Conservation (phyloP, 1,140 invertebrate species). For the Drosophila pallidifrons region DNA sequence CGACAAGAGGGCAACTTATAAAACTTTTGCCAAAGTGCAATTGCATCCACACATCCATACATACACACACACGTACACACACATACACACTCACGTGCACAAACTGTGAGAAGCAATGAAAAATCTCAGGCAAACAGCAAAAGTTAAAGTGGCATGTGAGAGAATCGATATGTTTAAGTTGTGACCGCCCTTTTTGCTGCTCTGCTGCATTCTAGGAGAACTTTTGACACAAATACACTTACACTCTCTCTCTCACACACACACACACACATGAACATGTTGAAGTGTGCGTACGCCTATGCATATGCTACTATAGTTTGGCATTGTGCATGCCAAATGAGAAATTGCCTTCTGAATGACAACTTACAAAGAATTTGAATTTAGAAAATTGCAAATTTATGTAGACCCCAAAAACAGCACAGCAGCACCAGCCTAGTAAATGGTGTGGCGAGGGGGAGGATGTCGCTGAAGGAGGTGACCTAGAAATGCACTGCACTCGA, state of each 20-base stretch:
- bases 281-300: conserved; percentile 36
- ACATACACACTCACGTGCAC: conserved; percentile 11
- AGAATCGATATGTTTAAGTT: conserved; percentile 78
- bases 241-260: conserved; percentile 23
- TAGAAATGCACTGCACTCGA: conserved; percentile 52
- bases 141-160: conserved; percentile 69
- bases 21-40: conserved; percentile 63
- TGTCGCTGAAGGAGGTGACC: conserved; percentile 19
- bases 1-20: conserved; percentile 55
- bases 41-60: conserved; percentile 20
- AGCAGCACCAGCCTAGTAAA: conserved; percentile 13
- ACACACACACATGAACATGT: not conserved
- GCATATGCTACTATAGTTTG: conserved; percentile 57
- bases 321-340: conserved; percentile 57
- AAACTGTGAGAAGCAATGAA: conserved; percentile 27
- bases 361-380: conserved; percentile 83
- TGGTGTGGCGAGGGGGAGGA: not conserved
- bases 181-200: not conserved
- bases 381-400: conserved; percentile 83
- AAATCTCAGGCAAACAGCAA: conserved; percentile 76
- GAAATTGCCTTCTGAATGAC: conserved; percentile 76
- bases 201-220: conserved; percentile 72
- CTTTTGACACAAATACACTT: conserved; percentile 68
- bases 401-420: conserved; percentile 59
- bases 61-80: conserved; percentile 33